Percentiles rank a stretch among this genome's conserved stretches.
phyloP scores from a whole-genome alignment of 2,888 invertebrate genomes.

The Tuta absoluta region DNA sequence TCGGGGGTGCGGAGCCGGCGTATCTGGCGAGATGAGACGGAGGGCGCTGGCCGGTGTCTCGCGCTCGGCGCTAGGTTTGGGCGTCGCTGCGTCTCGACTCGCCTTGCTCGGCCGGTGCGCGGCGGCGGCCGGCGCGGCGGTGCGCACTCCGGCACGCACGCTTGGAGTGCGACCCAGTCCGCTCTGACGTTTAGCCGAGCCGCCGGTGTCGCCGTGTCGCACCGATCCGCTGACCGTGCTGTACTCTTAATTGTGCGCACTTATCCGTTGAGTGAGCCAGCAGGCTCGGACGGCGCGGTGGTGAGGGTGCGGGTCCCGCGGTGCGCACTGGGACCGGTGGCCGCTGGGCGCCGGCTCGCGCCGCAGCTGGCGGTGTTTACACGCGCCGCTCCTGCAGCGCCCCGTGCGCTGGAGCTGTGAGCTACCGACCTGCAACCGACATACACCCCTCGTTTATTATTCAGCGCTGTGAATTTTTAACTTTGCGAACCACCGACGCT shows the following conservation, averaged over 20 bases:
- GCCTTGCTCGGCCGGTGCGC: slow-evolving; percentile 66
- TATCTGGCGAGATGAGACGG: slow-evolving; percentile 44
- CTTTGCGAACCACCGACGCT: slow-evolving; percentile 68
- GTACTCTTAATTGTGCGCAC: slow-evolving; percentile 66
- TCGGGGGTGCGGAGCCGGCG: slow-evolving; percentile 26
- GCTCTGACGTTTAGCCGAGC: slow-evolving; percentile 74
- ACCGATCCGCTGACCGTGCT: slow-evolving; percentile 53
- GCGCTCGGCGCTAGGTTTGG: slow-evolving; percentile 74
- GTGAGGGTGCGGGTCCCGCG: slow-evolving; percentile 40
- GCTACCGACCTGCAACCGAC: slow-evolving; percentile 58
- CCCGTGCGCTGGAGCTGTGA: slow-evolving; percentile 42
- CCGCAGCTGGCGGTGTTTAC: slow-evolving; percentile 56
- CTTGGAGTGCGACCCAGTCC: slow-evolving; percentile 76
- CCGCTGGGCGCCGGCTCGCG: slow-evolving; percentile 51
- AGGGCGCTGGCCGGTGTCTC: slow-evolving; percentile 69
- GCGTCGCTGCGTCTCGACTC: slow-evolving; percentile 80
- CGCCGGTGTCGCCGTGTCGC: slow-evolving; percentile 68
- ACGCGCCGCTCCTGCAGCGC: slow-evolving; percentile 47
- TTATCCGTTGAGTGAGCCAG: slow-evolving; percentile 44
- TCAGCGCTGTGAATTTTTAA: slow-evolving; percentile 77
- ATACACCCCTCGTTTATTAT: slow-evolving; percentile 74
- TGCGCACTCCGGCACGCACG: slow-evolving; percentile 77
- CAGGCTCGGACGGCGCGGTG: slow-evolving; percentile 37
- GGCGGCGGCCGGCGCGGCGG: slow-evolving; percentile 64
- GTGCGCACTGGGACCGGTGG: slow-evolving; percentile 45